These are phyloP conservation scores for Sarcophaga subvicina DNA, from an alignment of 2,888 invertebrate genomes.

Conservation along the genomic window DNA sequence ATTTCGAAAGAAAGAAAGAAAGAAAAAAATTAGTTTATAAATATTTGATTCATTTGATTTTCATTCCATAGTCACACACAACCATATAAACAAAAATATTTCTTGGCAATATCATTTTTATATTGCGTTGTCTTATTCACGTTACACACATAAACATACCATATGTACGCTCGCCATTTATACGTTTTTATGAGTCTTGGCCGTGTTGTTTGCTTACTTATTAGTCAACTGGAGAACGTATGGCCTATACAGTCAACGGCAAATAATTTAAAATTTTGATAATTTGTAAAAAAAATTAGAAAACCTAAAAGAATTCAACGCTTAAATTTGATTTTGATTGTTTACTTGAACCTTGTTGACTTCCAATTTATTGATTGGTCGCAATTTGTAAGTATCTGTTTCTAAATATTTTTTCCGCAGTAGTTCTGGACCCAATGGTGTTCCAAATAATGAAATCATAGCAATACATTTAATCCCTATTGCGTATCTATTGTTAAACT, in stretches of 20 bases:
- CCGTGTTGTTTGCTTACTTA: constrained; percentile 1
- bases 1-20: neutral
- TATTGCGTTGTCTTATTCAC: constrained; percentile 42
- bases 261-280: neutral
- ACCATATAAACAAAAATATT: neutral
- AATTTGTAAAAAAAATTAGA: neutral
- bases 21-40: constrained; percentile 16
- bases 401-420: too few species aligned
- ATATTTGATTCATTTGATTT: constrained; percentile 52
- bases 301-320: too few species aligned
- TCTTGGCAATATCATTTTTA: constrained; percentile 33
- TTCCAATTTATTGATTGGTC: too few species aligned
- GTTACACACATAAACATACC: neutral
- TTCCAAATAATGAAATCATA: too few species aligned
- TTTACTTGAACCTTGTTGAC: too few species aligned
- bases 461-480: too few species aligned
- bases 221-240: constrained; percentile 38
- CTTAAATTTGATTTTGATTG: too few species aligned
- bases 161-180: neutral
- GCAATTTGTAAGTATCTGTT: too few species aligned
- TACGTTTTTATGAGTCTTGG: neutral
- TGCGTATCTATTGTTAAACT: too few species aligned
- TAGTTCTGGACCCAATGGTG: too few species aligned
- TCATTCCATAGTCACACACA: neutral
- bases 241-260: constrained; percentile 3